phyloP scores from a whole-genome alignment of 2,113 vertebrate species.

The Hemichromis elongatus region DNA sequence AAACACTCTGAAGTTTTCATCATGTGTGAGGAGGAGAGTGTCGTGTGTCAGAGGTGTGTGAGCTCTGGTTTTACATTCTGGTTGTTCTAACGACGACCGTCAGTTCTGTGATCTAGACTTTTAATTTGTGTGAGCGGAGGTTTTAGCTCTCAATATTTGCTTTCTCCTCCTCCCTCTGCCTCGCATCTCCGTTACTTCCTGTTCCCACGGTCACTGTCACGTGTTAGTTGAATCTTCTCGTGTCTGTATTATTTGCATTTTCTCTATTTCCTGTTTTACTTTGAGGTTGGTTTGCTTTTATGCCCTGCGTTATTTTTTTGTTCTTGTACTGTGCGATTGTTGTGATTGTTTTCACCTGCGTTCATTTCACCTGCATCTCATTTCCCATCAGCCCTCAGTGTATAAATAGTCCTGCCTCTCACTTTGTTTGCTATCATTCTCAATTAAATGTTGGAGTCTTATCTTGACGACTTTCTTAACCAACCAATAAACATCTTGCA shows the following conservation, averaged over 20 bases:
- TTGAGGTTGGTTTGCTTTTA: too few relatives aligned
- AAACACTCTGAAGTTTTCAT: neutral
- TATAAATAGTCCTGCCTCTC: neutral
- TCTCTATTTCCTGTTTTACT: neutral
- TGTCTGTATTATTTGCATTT: neutral
- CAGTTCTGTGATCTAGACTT: neutral
- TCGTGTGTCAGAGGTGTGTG: neutral
- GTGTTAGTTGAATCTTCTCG: neutral
- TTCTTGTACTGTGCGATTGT: too few relatives aligned
- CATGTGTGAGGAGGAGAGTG: neutral
- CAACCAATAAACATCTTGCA: neutral
- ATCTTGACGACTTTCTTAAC: neutral
- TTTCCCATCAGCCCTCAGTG: neutral
- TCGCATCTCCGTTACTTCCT: neutral
- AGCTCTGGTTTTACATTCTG: neutral
- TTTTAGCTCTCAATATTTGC: neutral
- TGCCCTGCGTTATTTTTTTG: too few relatives aligned
- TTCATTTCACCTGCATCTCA: too few relatives aligned
- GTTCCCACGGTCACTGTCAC: fast-evolving
- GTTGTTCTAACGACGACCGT: fast-evolving
- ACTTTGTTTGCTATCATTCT: fast-evolving
- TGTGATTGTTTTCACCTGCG: too few relatives aligned
- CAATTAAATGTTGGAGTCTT: neutral
- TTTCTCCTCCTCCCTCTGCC: neutral
- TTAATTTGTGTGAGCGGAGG: neutral